Conservation (phyloP, 2,797 vertebrate species). For the Loris lydekkerianus region DNA sequence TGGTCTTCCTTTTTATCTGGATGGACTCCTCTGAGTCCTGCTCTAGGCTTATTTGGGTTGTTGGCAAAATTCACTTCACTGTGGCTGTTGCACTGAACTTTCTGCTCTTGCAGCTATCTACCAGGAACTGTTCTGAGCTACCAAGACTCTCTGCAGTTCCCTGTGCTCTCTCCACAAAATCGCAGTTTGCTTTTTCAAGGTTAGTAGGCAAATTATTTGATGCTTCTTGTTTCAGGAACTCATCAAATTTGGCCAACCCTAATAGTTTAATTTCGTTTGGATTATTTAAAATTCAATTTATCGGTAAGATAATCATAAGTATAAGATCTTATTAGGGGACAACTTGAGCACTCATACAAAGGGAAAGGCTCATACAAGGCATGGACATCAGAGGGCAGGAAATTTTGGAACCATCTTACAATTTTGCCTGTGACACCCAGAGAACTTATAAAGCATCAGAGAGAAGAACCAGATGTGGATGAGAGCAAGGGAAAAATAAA, state of each 20-base stretch:
- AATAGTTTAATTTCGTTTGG: neutral
- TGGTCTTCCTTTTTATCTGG: neutral
- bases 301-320: neutral
- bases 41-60: neutral
- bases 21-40: neutral
- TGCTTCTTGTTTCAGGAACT: neutral
- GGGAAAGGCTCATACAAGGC: neutral
- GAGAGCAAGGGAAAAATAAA: neutral
- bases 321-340: neutral
- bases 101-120: neutral
- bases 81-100: neutral
- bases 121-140: neutral
- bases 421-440: neutral
- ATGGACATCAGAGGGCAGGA: accelerated
- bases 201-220: neutral
- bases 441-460: neutral
- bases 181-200: neutral
- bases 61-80: neutral
- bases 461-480: neutral
- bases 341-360: neutral
- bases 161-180: neutral
- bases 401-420: neutral
- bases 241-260: neutral
- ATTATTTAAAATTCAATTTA: neutral
- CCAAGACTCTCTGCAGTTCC: neutral